Percentiles rank a stretch among this genome's conserved stretches.
Conservation (phyloP, 2,797 vertebrate species). For the Artibeus lituratus region DNA sequence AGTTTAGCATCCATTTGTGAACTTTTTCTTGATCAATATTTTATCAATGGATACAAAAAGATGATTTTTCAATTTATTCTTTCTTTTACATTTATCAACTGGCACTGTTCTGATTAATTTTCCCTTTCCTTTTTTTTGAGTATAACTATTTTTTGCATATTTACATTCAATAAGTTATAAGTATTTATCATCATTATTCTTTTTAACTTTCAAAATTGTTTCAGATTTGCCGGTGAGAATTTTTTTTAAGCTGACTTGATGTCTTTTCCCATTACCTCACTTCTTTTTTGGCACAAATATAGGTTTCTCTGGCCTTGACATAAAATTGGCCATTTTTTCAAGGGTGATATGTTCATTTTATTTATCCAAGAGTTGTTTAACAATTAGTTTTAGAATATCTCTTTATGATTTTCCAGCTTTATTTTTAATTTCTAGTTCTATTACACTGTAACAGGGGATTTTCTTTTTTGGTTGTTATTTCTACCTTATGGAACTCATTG, state of each 20-base stretch:
- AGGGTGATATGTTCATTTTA: not conserved
- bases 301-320: not conserved
- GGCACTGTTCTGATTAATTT: not conserved
- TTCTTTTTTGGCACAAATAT: not conserved
- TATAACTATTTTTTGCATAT: not conserved
- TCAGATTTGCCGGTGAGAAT: not conserved
- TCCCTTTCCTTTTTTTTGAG: not conserved
- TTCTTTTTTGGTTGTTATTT: not conserved
- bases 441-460: not conserved
- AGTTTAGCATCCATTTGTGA: not conserved
- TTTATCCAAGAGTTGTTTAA: not conserved
- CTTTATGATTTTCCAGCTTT: not conserved
- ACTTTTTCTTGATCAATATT: not conserved
- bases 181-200: not conserved
- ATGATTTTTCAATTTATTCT: not conserved
- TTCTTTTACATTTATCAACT: not conserved
- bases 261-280: not conserved
- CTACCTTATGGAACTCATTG: not conserved
- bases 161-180: not conserved
- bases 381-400: not conserved
- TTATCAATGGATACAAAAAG: not conserved
- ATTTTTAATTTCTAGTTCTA: not conserved
- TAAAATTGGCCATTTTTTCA: not conserved
- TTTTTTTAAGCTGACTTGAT: not conserved
- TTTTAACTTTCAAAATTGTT: not conserved